Evolutionary conservation across 2,888 invertebrate genomes (phyloP), one percentile per base, ranked within the genome.

Genomic region (Acanthoscelides obtectus): DNA sequence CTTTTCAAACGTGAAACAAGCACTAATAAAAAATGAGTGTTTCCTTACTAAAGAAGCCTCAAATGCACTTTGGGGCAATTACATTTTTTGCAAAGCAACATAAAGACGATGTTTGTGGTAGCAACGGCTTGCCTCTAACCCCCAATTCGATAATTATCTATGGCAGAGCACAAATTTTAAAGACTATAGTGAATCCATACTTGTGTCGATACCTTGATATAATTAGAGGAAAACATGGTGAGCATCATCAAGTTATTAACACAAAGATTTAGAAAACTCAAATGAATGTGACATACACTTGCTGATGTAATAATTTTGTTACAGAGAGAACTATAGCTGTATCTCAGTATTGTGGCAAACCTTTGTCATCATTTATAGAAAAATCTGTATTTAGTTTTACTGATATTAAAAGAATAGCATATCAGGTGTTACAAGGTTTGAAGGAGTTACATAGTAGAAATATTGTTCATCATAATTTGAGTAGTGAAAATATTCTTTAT

Each of bases 91-190:
- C 97, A 0, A 93, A 93, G 81, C 91, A 93, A 81, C 96, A 97
- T 84, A 94, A 95, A 17, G 93, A 93, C 25, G 96, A 97, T 84
- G 91, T 92, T 70, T 98, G 98, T 85, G 98, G 98, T 12, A 95
- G 95, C 77, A 99, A 99, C 87, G 98, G 99, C 0, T 87, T 99
- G 68, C 99, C 99, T 0, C 87, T 98, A 21, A 98, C 98, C 0
- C 98, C 98, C 1, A 98, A 98, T 86, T 97, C 98, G 0, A 96
- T 98, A 74, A 94, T 95, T 71, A 97, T 99, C 81, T 88, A 96
- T 71, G 98, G 98, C 6, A 89, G 92, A 81, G 94, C 97, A 22
- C 97, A 97, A 83, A 87, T 90, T 73, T 87, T 98, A 20, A 93
- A 94, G 82, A 91, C 91, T 0, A 86, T 96, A 70, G 88, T 90